Evolutionary conservation across 2,888 invertebrate genomes (phyloP).

Genomic region (Cremastinae sp.): DNA sequence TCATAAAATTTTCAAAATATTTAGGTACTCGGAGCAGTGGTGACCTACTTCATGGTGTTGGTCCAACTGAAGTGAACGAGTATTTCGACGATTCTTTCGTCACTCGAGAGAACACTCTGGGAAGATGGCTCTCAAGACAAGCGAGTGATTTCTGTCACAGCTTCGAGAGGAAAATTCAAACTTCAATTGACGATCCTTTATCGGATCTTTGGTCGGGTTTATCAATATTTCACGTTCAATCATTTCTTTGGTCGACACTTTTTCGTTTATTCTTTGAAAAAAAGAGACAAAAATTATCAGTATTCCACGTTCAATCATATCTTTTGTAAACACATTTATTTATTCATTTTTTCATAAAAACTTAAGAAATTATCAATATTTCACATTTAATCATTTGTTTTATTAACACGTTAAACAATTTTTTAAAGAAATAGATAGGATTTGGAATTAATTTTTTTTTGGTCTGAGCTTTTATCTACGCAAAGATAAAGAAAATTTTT

Average conservation of each 20-base stretch:
- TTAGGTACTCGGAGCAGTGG: conserved; percentile 92
- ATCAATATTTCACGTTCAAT: conserved; percentile 31
- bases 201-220: not conserved
- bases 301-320: too few species aligned
- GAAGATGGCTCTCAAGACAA: conserved; percentile 31
- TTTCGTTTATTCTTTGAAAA: too few species aligned
- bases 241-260: not conserved
- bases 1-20: conserved; percentile 61
- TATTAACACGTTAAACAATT: not conserved
- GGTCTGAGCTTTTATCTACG: too few species aligned
- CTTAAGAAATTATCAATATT: too few species aligned
- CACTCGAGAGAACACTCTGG: conserved; percentile 31
- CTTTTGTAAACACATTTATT: too few species aligned
- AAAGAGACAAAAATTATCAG: too few species aligned
- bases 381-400: conserved; percentile 29
- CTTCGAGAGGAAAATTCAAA: conserved; percentile 25
- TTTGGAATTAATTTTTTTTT: too few species aligned
- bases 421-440: not conserved
- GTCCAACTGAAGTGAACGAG: conserved; percentile 89
- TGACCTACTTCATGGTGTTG: conserved; percentile 95
- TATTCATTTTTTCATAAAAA: too few species aligned
- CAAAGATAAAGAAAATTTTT: too few species aligned
- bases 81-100: conserved; percentile 36
- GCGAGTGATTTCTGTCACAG: conserved; percentile 33
- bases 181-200: conserved; percentile 19